These are phyloP conservation scores for Hiodon tergisus DNA, from an alignment of 2,113 vertebrate species.

Conservation along the genomic window DNA sequence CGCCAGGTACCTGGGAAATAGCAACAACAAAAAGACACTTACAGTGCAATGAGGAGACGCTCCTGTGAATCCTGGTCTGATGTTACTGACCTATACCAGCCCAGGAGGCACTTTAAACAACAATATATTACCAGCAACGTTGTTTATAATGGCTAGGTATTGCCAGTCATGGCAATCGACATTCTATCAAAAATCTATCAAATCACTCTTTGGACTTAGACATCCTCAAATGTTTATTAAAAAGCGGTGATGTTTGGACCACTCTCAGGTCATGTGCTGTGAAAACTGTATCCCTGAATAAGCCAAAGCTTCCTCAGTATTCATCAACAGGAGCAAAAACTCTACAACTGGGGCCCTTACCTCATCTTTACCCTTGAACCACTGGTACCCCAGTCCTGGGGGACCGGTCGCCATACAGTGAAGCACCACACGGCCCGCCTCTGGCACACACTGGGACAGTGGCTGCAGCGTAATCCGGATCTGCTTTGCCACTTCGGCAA, in stretches of 20 bases:
- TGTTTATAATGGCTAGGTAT: too few species aligned
- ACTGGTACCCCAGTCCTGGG: constrained; percentile 64
- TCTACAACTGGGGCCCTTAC: constrained; percentile 40
- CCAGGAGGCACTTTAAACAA: neutral
- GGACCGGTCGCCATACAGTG: constrained; percentile 61
- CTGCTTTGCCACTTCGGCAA: constrained; percentile 44
- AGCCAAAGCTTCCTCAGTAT: too few species aligned
- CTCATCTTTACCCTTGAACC: constrained; percentile 74
- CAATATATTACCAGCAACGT: too few species aligned
- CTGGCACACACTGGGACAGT: constrained; percentile 44
- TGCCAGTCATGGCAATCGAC: too few species aligned
- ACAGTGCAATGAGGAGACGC: neutral
- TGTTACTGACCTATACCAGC: neutral
- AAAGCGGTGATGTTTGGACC: neutral
- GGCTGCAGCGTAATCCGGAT: constrained; percentile 67
- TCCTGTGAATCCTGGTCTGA: neutral
- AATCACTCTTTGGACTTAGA: too few species aligned
- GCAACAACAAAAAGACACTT: neutral
- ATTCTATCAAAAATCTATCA: too few species aligned
- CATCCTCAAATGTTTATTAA: neutral
- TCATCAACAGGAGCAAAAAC: too few species aligned
- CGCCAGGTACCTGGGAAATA: constrained; percentile 54
- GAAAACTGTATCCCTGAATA: neutral
- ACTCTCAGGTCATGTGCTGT: too few species aligned
- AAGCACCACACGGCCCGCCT: constrained; percentile 54